A percentile compares a stretch with the other conserved stretches of the same genome.
Conservation (phyloP, 2,797 vertebrate species). For the Poecilia picta region DNA sequence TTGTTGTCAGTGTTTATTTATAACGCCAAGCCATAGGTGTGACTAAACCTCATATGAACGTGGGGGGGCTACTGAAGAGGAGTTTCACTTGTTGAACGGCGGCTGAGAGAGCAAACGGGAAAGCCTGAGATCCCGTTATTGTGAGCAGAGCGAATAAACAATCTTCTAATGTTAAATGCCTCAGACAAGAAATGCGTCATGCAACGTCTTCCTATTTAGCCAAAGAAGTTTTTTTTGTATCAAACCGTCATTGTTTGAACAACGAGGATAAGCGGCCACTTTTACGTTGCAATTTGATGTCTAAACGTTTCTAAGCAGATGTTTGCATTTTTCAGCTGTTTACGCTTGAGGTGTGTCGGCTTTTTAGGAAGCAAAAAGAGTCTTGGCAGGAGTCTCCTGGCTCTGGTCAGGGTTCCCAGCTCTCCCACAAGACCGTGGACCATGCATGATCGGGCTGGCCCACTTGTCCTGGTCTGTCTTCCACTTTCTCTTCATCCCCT, state of each 20-base stretch:
- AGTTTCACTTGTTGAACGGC: constrained; percentile 57
- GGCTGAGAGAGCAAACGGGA: constrained; percentile 35
- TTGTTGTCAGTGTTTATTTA: constrained; percentile 22
- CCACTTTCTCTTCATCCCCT: constrained; percentile 64
- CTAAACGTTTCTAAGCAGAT: neutral
- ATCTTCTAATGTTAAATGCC: constrained; percentile 26
- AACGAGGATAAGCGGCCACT: too few relatives aligned
- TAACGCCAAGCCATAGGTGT: constrained; percentile 5
- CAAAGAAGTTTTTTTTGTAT: neutral
- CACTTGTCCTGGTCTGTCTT: constrained; percentile 69
- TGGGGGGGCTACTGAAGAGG: constrained; percentile 17
- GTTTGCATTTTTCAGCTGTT: neutral
- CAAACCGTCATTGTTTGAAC: neutral
- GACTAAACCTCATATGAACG: constrained; percentile 21
- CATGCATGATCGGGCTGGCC: constrained; percentile 75
- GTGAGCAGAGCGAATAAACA: constrained; percentile 19
- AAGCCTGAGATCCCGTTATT: constrained; percentile 38
- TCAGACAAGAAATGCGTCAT: neutral
- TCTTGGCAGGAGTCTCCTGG: constrained; percentile 32
- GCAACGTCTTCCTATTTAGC: neutral
- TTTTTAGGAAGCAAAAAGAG: constrained; percentile 17
- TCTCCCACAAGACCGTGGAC: constrained; percentile 68
- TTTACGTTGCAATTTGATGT: neutral
- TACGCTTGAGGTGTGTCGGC: neutral
- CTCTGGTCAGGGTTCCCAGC: constrained; percentile 50